Conservation (phyloP, 2,113 vertebrate genomes). For the Tiliqua scincoides region DNA sequence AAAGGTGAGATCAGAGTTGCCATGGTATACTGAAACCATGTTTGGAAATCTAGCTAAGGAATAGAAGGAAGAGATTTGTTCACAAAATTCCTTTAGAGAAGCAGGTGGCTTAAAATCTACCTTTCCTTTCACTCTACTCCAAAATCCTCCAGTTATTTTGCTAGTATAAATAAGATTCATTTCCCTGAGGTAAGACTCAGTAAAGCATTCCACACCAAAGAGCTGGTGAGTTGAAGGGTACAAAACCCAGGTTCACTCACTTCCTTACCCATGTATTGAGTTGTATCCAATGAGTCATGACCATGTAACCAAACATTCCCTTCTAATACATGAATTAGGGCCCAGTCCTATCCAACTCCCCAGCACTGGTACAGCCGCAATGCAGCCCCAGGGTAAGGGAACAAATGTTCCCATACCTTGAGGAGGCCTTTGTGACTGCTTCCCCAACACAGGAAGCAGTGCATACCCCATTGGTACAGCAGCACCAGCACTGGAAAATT, state of each 20-base stretch:
- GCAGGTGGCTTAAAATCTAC: slow-evolving; percentile 3
- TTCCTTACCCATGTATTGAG: background rate
- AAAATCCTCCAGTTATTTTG: background rate
- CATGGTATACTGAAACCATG: background rate
- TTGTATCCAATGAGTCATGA: too few relatives aligned
- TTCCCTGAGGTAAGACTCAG: background rate
- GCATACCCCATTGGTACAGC: too few relatives aligned
- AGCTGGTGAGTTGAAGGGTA: background rate
- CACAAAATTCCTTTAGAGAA: background rate
- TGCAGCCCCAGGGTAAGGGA: too few relatives aligned
- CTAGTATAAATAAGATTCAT: background rate
- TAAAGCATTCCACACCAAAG: background rate
- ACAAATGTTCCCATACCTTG: too few relatives aligned
- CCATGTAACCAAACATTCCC: too few relatives aligned
- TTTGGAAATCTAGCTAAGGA: background rate
- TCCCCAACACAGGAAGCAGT: too few relatives aligned
- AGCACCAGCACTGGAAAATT: too few relatives aligned
- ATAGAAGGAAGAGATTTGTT: slow-evolving; percentile 2
- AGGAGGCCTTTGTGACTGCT: too few relatives aligned
- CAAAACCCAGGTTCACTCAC: background rate
- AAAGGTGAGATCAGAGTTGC: background rate
- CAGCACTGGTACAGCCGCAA: too few relatives aligned
- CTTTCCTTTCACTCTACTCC: background rate
- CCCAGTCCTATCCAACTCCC: too few relatives aligned
- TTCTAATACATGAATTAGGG: too few relatives aligned